Conservation (phyloP, 2,113 vertebrate genomes). For the Periophthalmus modestus region DNA sequence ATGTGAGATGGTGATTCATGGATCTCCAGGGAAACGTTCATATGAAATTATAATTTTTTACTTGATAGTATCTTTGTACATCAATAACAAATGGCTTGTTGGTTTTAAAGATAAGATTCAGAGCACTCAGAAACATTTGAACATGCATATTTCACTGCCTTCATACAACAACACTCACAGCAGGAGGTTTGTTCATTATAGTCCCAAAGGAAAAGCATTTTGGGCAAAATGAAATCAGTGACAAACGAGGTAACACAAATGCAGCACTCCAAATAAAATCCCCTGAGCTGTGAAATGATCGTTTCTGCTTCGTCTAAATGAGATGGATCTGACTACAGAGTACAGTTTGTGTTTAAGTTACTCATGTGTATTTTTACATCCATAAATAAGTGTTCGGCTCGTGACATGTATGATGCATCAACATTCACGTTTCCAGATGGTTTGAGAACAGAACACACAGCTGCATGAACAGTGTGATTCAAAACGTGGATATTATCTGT, state of each 20-base stretch:
- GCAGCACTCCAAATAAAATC: constrained; percentile 58
- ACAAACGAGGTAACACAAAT: constrained; percentile 55
- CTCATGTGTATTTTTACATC: constrained; percentile 4
- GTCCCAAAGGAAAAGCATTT: constrained; percentile 38
- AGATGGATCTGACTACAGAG: constrained; percentile 47
- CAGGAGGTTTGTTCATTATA: constrained; percentile 40
- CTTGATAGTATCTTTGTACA: background rate
- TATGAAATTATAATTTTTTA: background rate
- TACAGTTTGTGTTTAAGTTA: constrained; percentile 25
- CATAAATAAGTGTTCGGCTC: background rate
- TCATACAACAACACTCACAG: constrained; percentile 41
- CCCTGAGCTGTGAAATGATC: constrained; percentile 67
- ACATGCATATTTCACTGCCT: constrained; percentile 30
- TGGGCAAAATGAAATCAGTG: constrained; percentile 59
- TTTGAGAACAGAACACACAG: background rate
- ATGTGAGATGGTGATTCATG: background rate
- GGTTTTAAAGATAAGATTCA: background rate
- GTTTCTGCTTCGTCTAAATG: constrained; percentile 62
- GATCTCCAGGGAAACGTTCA: background rate
- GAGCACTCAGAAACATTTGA: background rate
- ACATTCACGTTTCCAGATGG: constrained; percentile 25
- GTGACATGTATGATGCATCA: constrained; percentile 14
- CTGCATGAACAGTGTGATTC: too few relatives aligned
- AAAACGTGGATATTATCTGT: too few relatives aligned
- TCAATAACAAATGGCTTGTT: background rate